A percentile compares a stretch with the other conserved stretches of the same genome.
These are phyloP conservation scores for Lepas anatifera DNA, from an alignment of 2,888 invertebrate species.

Conservation along the genomic window DNA sequence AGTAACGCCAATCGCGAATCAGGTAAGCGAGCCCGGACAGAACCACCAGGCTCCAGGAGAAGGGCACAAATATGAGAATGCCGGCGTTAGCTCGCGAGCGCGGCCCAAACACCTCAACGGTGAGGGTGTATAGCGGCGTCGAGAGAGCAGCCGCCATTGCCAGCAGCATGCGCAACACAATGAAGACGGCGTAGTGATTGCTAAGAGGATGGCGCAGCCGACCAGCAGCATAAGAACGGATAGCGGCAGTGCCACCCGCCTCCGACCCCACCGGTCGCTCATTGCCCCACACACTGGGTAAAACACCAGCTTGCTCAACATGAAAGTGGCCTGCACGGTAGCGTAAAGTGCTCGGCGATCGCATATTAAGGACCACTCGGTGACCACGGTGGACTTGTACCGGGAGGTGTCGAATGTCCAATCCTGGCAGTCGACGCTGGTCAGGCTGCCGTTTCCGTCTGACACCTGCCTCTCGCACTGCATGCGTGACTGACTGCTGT, in stretches of 20 bases:
- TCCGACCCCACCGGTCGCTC: constrained; percentile 21
- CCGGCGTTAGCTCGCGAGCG: constrained; percentile 18
- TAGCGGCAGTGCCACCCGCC: constrained; percentile 20
- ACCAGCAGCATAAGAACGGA: constrained; percentile 21
- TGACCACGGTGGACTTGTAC: background rate
- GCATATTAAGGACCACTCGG: constrained; percentile 22
- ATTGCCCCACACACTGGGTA: constrained; percentile 21
- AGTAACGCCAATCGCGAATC: constrained; percentile 51
- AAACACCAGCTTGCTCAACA: constrained; percentile 21
- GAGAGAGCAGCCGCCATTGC: background rate
- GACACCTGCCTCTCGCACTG: no score
- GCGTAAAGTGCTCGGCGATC: constrained; percentile 20
- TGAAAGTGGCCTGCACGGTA: constrained; percentile 23
- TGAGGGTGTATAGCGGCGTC: constrained; percentile 9
- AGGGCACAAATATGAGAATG: constrained; percentile 18
- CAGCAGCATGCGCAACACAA: constrained; percentile 23
- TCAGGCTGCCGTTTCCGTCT: background rate
- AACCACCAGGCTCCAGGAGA: constrained; percentile 17
- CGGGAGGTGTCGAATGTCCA: background rate
- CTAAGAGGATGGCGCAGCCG: constrained; percentile 23
- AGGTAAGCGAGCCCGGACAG: constrained; percentile 43
- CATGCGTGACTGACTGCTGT: no score
- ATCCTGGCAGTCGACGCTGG: background rate
- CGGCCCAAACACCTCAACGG: constrained; percentile 20
- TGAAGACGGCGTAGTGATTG: constrained; percentile 23